These are phyloP conservation scores for Opisthograptis luteolata DNA, from an alignment of 2,888 invertebrate species.

Conservation along the genomic window DNA sequence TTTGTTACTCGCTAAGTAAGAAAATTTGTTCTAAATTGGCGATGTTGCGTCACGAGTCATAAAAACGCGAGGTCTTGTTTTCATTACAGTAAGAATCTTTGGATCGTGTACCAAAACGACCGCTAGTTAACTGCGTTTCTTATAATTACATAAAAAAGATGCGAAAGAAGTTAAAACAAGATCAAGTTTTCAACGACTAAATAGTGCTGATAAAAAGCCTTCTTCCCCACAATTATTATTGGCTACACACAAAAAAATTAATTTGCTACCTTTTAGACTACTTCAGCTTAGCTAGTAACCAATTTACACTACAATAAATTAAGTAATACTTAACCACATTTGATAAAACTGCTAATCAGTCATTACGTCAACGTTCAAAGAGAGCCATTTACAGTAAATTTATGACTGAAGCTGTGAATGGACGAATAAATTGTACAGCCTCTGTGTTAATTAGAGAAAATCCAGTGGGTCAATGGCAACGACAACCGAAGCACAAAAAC, in stretches of 20 bases:
- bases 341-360: background rate
- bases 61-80: constrained; percentile 17
- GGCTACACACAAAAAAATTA: constrained; percentile 8
- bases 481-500: constrained; percentile 47
- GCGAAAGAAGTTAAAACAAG: constrained; percentile 2
- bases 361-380: constrained; percentile 5
- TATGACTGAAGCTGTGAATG: constrained; percentile 8
- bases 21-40: constrained; percentile 13
- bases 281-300: constrained; percentile 1
- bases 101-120: constrained; percentile 21
- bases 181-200: constrained; percentile 15
- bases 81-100: constrained; percentile 16
- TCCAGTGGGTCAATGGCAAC: constrained; percentile 70
- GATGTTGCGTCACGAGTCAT: constrained; percentile 9
- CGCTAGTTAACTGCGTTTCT: constrained; percentile 26
- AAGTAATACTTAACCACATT: background rate
- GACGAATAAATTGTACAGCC: constrained; percentile 49
- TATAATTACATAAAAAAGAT: background rate
- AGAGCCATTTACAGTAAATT: constrained; percentile 17
- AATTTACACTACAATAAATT: constrained; percentile 6
- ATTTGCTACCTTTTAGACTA: constrained; percentile 10
- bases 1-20: constrained; percentile 14
- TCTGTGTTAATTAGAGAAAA: constrained; percentile 69
- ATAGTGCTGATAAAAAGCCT: constrained; percentile 11
- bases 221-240: constrained; percentile 14